A percentile compares a stretch with the other conserved stretches of the same genome.
Evolutionary conservation across 2,113 vertebrate genomes (phyloP).

Genomic region (Lichenostomus cassidix): DNA sequence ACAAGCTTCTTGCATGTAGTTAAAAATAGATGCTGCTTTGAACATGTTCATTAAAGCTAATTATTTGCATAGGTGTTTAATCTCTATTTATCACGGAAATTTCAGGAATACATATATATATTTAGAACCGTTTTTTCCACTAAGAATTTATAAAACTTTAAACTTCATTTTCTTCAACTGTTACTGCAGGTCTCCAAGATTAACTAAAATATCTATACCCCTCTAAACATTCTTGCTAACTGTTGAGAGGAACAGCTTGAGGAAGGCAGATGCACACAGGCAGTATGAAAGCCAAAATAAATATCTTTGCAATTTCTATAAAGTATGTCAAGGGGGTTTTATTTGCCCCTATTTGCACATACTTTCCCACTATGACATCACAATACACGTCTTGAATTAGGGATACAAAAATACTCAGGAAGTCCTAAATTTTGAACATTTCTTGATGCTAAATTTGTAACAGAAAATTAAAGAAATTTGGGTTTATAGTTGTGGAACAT

Average conservation of each 20-base stretch:
- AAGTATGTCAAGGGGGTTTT: background rate
- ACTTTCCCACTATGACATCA: background rate
- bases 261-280: background rate
- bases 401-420: background rate
- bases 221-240: background rate
- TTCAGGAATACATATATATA: conserved; percentile 22
- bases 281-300: background rate
- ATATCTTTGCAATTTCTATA: background rate
- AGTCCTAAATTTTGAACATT: background rate
- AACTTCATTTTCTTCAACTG: background rate
- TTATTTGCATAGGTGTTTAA: conserved; percentile 47
- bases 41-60: conserved; percentile 7
- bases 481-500: background rate
- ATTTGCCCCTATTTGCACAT: background rate
- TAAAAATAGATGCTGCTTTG: background rate
- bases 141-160: conserved; percentile 9
- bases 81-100: conserved; percentile 46
- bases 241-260: background rate
- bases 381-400: background rate
- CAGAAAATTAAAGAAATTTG: background rate
- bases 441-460: background rate
- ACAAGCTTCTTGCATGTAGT: background rate
- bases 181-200: background rate
- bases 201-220: background rate
- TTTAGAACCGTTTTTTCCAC: background rate